Base-by-base conservation (phyloP, 1,140 invertebrate genomes). In the Belonocnema kinseyi region DNA sequence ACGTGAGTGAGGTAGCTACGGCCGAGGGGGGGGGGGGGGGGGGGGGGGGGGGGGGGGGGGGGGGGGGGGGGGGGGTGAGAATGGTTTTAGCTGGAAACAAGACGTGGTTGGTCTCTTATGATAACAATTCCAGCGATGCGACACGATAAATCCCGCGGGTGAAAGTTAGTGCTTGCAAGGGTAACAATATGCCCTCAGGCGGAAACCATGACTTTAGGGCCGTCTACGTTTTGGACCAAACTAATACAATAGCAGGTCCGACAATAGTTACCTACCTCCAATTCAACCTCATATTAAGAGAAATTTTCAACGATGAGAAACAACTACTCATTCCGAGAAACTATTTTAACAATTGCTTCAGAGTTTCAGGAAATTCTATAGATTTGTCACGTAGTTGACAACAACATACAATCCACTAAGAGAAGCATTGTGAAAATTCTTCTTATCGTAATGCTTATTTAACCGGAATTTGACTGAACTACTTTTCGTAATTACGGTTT, bases 81-180 rank as follows among this genome's bases (percentile, higher is more conserved):
- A 81, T 72, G 50, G 73, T 74, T 46, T 74, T 71, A 52, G 72
- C 77, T 16, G 73, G 77, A 78, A 61, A 80, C 81, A 77, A 82
- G 77, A 79, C 78, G 21, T 73, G 78, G 75, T 80, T 76, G 73
- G 78, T 80, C 81, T 70, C 78, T 76, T 78, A 82, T 79, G 78
- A 79, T 80, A 82, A 82, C 76, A 79, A 78, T 77, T 75, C 74
- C 73, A 76, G 77, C 77, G 75, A 78, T 81, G 75, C 75, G 73
- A 79, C 77, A 79, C 75, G 77, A 81, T 79, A 81, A 81, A 81
- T 82, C 81, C 81, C 76, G 52, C 51, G 46, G 76, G 76, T 74
- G 66, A 78, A 82, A 78, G 78, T 82, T 82, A 75, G 74, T 70
- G 76, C 73, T 72, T 72, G 70, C 58, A 72, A 79, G 76, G 80